phyloP scores from a whole-genome alignment of 2,888 invertebrate species.

The Lamellibrachia columna region DNA sequence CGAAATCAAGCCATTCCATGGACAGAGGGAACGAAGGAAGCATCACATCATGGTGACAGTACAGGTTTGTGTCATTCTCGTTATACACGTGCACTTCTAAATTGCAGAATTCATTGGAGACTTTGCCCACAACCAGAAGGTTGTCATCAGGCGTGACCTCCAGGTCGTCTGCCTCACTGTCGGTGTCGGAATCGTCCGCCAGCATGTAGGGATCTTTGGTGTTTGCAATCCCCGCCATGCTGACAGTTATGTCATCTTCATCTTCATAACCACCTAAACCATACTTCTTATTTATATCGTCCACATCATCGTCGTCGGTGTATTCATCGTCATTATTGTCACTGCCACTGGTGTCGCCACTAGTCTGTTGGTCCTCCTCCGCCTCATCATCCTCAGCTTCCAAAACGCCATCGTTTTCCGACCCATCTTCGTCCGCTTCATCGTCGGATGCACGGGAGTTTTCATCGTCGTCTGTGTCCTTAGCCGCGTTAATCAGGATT shows the following conservation, averaged over 20 bases:
- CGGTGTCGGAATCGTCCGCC: conserved; percentile 55
- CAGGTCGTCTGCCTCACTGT: conserved; percentile 83
- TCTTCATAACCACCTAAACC: conserved; percentile 65
- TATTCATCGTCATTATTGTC: conserved; percentile 47
- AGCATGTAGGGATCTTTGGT: conserved; percentile 67
- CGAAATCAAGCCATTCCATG: conserved; percentile 90
- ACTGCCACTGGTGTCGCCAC: neutral
- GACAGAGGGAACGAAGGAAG: conserved; percentile 90
- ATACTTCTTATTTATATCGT: conserved; percentile 79
- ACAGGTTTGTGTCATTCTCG: conserved; percentile 86
- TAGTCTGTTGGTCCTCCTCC: conserved; percentile 22
- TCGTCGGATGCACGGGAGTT: conserved; percentile 24
- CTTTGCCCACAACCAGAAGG: conserved; percentile 85
- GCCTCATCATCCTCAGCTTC: conserved; percentile 57
- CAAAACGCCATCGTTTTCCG: conserved; percentile 29
- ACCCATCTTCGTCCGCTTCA: conserved; percentile 24
- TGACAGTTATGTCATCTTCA: conserved; percentile 45
- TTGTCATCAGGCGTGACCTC: conserved; percentile 89
- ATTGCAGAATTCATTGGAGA: conserved; percentile 85
- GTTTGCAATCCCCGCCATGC: conserved; percentile 59
- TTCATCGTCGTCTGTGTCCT: conserved; percentile 19
- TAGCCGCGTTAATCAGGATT: conserved; percentile 44
- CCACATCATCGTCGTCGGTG: conserved; percentile 68
- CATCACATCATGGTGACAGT: conserved; percentile 92
- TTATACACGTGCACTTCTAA: conserved; percentile 94